Base-by-base conservation (phyloP, 2,113 vertebrate species). In the Lonchura striata region DNA sequence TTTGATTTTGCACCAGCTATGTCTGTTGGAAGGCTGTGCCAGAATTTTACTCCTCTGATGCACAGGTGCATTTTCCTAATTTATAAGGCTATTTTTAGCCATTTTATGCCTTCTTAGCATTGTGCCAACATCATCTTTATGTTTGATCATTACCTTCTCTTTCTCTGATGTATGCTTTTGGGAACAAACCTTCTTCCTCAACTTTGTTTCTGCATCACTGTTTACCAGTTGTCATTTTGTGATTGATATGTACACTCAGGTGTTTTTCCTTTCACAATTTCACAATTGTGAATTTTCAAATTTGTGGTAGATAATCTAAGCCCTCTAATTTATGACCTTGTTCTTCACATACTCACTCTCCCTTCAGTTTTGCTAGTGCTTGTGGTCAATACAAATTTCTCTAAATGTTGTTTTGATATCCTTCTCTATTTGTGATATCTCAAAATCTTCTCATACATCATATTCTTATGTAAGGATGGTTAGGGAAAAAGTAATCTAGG, bases 171-270 rank as follows among this genome's bases (percentile, higher is more conserved):
- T 44, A 63, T 64, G 33, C 13, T 87, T 89, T 64, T 46, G 25
- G 53, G 72, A 94, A 16, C 25, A 94, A 76, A 52, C 21, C 21
- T 78, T 52, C 31, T 70, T 37, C 39, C 23, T 78, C 42, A 74
- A 5, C 18, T 82, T 83, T 52, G 15, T 60, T 81, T 78, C 52
- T 86, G 24, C 30, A 88, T 75, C 52, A 35, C 63, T 86, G 60
- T 95, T 94, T 94, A 57, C 72, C 57, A 49, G 31, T 85, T 92
- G 89, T 42, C 83, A 84, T 86, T 60, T 64, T 84, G 80, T 86
- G 92, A 95, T 37, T 75, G 71, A 96, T 93, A 20, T 81, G 72
- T 94, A 64, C 80, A 78, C 80, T 92, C 94, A 91, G 86, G 83
- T 96, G 91, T 21, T 84, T 75, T 78, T 70, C 19, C 64, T 88